Evolutionary conservation across 1,140 invertebrate species (phyloP).

Genomic region (Cephus cinctus): DNA sequence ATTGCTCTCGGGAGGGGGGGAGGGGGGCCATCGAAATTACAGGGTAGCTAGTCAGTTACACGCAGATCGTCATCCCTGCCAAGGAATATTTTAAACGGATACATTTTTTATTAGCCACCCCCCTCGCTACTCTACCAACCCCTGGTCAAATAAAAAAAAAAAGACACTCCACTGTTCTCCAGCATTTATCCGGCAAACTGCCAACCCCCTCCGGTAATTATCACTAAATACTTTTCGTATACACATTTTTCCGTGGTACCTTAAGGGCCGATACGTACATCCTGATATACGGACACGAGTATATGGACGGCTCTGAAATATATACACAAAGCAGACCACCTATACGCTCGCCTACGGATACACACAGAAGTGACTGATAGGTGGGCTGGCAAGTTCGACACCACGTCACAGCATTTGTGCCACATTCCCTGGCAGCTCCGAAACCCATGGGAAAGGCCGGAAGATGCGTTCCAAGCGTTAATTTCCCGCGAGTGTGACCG

Average conservation of each 20-base stretch:
- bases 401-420: conserved; percentile 32
- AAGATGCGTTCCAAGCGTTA: conserved; percentile 9
- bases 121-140: too few species aligned
- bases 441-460: background rate
- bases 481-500: conserved; percentile 24
- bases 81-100: conserved; percentile 33
- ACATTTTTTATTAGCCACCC: conserved; percentile 34
- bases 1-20: too few species aligned
- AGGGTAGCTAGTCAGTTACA: conserved; percentile 21
- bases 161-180: too few species aligned
- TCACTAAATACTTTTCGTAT: too few species aligned
- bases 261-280: too few species aligned
- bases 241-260: too few species aligned
- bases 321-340: background rate
- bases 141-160: too few species aligned
- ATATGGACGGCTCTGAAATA: too few species aligned
- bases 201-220: too few species aligned
- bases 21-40: conserved; percentile 31
- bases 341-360: background rate
- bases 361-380: conserved; percentile 24
- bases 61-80: background rate
- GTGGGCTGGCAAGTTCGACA: conserved; percentile 33
- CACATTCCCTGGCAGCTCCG: background rate
- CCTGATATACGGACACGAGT: too few species aligned
- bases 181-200: too few species aligned